Evolutionary conservation across 2,888 invertebrate species (phyloP).

Genomic region (Thera britannica): DNA sequence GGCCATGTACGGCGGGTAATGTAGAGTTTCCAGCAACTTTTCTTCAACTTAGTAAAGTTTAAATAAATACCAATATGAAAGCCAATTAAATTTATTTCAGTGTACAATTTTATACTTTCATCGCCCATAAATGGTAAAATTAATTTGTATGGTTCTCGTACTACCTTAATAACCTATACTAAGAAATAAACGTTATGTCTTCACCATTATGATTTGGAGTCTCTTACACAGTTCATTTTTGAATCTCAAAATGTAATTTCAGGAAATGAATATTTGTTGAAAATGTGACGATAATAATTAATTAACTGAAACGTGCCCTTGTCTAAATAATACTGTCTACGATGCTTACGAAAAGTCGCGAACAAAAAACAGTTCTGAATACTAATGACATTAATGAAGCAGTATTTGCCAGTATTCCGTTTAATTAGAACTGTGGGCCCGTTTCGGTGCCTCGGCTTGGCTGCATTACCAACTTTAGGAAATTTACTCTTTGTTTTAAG

Average conservation of each 20-base stretch:
- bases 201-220: neutral
- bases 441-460: neutral
- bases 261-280: neutral
- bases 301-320: slow-evolving; percentile 4
- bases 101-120: too few relatives aligned
- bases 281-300: slow-evolving; percentile 6
- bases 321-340: slow-evolving; percentile 6
- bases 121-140: too few relatives aligned
- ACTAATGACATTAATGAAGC: slow-evolving; percentile 35
- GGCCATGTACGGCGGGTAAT: too few relatives aligned
- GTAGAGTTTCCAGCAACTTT: too few relatives aligned
- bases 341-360: slow-evolving; percentile 20
- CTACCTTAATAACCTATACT: too few relatives aligned
- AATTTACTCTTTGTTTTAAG: too few relatives aligned
- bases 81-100: too few relatives aligned
- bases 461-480: neutral
- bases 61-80: too few relatives aligned
- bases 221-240: neutral
- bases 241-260: neutral
- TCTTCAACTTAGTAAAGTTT: too few relatives aligned
- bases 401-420: slow-evolving; percentile 35
- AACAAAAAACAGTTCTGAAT: slow-evolving; percentile 35
- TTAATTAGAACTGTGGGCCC: slow-evolving; percentile 29
- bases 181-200: too few relatives aligned
- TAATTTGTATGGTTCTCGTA: too few relatives aligned